A percentile compares a stretch with the other conserved stretches of the same genome.
These are phyloP conservation scores for Oreamnos americanus DNA, from an alignment of 2,113 vertebrate genomes.

Conservation along the genomic window DNA sequence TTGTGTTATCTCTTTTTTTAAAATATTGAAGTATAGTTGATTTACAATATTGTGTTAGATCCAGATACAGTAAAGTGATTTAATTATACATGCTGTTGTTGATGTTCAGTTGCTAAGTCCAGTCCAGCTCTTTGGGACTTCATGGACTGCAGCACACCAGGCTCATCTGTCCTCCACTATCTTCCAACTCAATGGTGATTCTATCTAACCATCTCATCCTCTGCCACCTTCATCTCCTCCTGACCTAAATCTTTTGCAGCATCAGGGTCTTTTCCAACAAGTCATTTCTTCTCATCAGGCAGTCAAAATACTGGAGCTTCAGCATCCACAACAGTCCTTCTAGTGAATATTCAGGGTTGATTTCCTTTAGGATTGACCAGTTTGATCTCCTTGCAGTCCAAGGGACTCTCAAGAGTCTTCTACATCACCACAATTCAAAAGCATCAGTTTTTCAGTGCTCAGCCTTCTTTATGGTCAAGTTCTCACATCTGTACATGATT, in stretches of 20 bases:
- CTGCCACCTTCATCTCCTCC: neutral
- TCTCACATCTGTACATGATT: neutral
- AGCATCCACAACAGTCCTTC: neutral
- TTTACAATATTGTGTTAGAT: neutral
- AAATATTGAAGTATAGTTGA: neutral
- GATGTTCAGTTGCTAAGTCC: neutral
- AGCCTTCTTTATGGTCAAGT: neutral
- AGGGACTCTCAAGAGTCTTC: neutral
- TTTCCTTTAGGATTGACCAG: neutral
- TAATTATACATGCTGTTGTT: neutral
- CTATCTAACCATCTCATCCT: neutral
- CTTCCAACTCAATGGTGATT: neutral
- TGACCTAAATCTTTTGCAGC: neutral
- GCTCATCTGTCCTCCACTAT: neutral
- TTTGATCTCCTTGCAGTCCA: neutral
- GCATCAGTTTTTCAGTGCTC: neutral
- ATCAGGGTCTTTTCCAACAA: neutral
- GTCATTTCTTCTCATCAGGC: neutral
- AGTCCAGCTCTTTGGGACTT: neutral
- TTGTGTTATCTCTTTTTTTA: neutral
- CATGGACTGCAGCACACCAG: neutral
- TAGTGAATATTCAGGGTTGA: neutral
- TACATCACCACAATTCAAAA: neutral
- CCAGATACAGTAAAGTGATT: neutral
- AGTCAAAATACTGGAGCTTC: neutral